Base-by-base conservation (phyloP, 2,888 invertebrate genomes). In the Pteria penguin region DNA sequence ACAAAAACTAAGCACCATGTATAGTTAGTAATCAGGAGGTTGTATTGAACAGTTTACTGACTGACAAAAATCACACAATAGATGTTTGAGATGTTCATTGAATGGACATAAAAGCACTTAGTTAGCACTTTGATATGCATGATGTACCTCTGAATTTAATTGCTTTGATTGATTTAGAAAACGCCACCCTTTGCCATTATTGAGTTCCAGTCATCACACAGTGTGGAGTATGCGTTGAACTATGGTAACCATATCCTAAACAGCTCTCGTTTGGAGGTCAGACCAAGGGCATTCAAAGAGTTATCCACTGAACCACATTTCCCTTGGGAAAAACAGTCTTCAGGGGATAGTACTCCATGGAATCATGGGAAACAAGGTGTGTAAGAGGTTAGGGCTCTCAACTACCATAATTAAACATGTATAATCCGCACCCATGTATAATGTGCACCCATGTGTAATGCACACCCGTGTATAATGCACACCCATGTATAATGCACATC, bases 241-340 rank as follows among this genome's bases (percentile, higher is more conserved):
- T 77, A 73, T 52, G 66, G 66, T 8, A 45, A 71, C 24, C 85
- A 85, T 60, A 74, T 79, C 58, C 69, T 85, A 2, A 83, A 85
- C 76, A 83, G 85, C 55, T 75, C 75, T 26, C 75, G 69, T 14
- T 45, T 76, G 36, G 69, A 60, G n/a, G 74, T 76, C n/a, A 27
- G 74, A 14, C 70, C 73, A 14, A 58, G 76, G 11, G 36, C 66
- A 29, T 72, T 78, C 33, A 78, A 72, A 36, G 75, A 75, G 32
- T 67, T 75, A 18, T 52, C 65, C n/a, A 62, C 70, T 3, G 36
- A 55, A 33, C 78, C 78, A n/a, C 70, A 72, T n/a, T 75, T 75
- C 54, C 72, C 78, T 33, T 77, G 76, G 76, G 67, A 77, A 57
- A 63, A 69, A 26, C 65, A 73, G 22, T n/a, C 54, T 45, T 32